These are phyloP conservation scores for Caenorhabditis sp. DNA, from an alignment of 2,888 invertebrate species.

Conservation along the genomic window DNA sequence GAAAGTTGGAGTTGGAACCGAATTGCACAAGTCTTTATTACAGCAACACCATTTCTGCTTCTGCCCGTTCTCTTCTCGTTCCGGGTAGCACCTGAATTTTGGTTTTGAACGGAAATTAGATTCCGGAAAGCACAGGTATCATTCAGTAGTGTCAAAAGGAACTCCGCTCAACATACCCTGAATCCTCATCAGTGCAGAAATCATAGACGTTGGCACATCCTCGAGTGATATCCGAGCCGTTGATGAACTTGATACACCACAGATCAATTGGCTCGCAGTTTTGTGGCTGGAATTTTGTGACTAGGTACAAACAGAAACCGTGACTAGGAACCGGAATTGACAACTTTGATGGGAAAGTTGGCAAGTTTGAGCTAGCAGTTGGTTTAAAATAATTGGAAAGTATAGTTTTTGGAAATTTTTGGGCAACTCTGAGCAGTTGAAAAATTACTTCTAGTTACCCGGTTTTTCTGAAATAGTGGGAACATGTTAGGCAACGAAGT, in stretches of 20 bases:
- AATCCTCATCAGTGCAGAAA: constrained; percentile 62
- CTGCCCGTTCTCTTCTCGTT: constrained; percentile 30
- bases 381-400: no score
- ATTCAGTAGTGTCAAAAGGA: no score
- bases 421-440: no score
- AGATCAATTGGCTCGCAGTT: constrained; percentile 51
- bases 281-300: constrained; percentile 25
- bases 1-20: constrained; percentile 6
- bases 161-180: constrained; percentile 44
- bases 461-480: no score
- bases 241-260: constrained; percentile 65
- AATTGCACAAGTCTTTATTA: constrained; percentile 48
- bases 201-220: constrained; percentile 65
- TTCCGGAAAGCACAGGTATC: no score
- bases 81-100: constrained; percentile 50
- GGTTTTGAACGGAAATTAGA: neutral
- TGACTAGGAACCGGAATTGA: neutral
- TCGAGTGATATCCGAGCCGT: constrained; percentile 48
- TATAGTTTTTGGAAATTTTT: no score
- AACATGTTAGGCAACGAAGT: no score
- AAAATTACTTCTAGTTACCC: no score
- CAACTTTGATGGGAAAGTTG: no score
- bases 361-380: no score
- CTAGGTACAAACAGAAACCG: neutral
- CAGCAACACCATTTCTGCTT: constrained; percentile 60